phyloP scores from a whole-genome alignment of 2,888 invertebrate genomes.

The Nysson spinosus region DNA sequence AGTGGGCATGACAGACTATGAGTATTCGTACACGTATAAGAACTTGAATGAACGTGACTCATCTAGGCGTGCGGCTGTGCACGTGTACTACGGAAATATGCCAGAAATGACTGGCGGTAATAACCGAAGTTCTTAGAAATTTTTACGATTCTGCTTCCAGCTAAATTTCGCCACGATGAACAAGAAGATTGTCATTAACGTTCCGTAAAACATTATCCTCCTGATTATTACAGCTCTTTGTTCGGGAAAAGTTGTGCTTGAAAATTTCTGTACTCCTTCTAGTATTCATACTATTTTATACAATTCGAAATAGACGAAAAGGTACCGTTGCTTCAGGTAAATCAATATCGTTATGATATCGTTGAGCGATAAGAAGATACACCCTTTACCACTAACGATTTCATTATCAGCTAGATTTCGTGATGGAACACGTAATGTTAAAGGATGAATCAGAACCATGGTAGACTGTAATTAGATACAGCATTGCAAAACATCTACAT shows the following conservation, averaged over 20 bases:
- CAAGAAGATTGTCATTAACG: neutral
- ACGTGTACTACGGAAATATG: constrained; percentile 44
- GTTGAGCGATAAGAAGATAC: constrained; percentile 32
- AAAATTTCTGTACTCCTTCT: no score
- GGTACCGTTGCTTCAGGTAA: constrained; percentile 2
- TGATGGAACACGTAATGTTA: neutral
- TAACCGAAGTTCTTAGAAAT: constrained; percentile 36
- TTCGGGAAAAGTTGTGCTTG: no score
- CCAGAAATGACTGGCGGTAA: constrained; percentile 9
- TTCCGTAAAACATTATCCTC: neutral
- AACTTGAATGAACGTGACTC: constrained; percentile 47
- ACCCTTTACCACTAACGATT: neutral
- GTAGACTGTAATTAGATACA: neutral
- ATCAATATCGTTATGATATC: constrained; percentile 35
- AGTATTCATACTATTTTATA: no score
- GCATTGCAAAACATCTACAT: neutral
- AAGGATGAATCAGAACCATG: neutral
- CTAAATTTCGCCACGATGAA: constrained; percentile 10
- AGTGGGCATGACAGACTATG: no score
- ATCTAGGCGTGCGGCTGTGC: constrained; percentile 34
- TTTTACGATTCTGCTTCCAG: constrained; percentile 7
- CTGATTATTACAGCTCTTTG: no score
- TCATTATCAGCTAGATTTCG: constrained; percentile 12
- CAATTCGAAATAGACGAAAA: no score
- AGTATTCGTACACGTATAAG: neutral